These are phyloP conservation scores for Choristoneura fumiferana DNA, from an alignment of 1,140 invertebrate species.

Conservation along the genomic window DNA sequence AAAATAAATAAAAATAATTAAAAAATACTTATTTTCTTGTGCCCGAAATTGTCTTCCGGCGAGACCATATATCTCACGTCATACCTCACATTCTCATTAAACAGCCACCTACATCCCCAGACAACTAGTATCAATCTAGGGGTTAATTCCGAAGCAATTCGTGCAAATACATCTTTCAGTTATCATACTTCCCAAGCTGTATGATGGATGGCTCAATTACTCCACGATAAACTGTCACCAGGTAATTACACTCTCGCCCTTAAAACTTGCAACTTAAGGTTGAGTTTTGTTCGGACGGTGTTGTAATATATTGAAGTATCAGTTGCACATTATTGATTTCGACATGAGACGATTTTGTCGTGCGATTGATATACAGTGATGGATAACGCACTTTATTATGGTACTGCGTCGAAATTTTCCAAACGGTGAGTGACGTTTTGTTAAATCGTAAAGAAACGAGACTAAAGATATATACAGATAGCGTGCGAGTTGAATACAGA, in stretches of 20 bases:
- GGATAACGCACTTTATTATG: conserved; percentile 14
- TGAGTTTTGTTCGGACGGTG: neutral
- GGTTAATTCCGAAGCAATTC: conserved; percentile 16
- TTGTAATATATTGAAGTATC: conserved; percentile 1
- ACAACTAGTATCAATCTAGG: conserved; percentile 9
- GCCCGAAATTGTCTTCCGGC: too few species aligned
- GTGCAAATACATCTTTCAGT: conserved; percentile 17
- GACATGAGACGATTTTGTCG: conserved; percentile 12
- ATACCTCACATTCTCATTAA: too few species aligned
- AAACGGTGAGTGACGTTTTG: too few species aligned
- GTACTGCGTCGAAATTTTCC: too few species aligned
- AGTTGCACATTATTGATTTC: conserved; percentile 18
- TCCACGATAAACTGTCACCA: neutral
- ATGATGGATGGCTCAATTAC: conserved; percentile 18
- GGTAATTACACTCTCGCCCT: neutral
- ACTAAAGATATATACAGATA: too few species aligned
- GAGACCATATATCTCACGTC: too few species aligned
- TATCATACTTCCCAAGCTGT: conserved; percentile 3
- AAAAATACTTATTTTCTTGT: too few species aligned
- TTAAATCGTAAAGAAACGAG: too few species aligned
- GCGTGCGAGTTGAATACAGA: too few species aligned
- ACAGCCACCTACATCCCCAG: conserved; percentile 10
- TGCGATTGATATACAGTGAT: conserved; percentile 10
- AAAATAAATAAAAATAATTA: too few species aligned
- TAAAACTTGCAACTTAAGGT: neutral